These are phyloP conservation scores for Pardosa pseudoannulata DNA, from an alignment of 2,888 invertebrate species.

Conservation along the genomic window DNA sequence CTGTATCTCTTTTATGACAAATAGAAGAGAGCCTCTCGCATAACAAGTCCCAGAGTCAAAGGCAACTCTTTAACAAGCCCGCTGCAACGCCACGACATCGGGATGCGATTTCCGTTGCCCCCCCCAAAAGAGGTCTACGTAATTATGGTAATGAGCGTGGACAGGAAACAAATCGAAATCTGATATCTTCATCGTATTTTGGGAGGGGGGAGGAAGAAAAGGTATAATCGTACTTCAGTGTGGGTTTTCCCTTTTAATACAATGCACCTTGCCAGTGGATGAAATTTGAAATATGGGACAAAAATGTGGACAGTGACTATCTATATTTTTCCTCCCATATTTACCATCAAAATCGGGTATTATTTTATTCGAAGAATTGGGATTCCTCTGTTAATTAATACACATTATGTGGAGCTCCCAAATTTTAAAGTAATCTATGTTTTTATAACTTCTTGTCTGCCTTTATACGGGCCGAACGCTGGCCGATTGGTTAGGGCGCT, in stretches of 20 bases:
- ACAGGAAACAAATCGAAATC: conserved; percentile 8
- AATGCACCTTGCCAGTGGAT: neutral
- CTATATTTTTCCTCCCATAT: no score
- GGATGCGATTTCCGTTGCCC: conserved; percentile 11
- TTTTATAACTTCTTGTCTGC: no score
- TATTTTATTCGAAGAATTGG: no score
- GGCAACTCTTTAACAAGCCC: conserved; percentile 1
- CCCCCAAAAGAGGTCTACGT: neutral
- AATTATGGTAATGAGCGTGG: neutral
- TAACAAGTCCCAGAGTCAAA: conserved; percentile 17
- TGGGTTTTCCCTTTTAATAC: neutral
- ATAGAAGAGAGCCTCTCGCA: conserved; percentile 2
- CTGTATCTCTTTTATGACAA: conserved; percentile 15
- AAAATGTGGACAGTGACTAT: no score
- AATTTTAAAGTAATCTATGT: no score
- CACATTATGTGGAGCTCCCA: no score
- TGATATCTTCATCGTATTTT: conserved; percentile 6
- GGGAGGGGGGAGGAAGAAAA: no score
- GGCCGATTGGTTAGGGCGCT: no score
- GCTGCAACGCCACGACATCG: neutral
- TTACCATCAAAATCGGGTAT: no score
- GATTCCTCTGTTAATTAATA: no score
- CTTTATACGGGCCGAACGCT: no score
- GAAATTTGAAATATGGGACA: no score
- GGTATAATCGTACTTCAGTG: neutral